phyloP scores from a whole-genome alignment of 2,888 invertebrate species.

The Pheosia gnoma region DNA sequence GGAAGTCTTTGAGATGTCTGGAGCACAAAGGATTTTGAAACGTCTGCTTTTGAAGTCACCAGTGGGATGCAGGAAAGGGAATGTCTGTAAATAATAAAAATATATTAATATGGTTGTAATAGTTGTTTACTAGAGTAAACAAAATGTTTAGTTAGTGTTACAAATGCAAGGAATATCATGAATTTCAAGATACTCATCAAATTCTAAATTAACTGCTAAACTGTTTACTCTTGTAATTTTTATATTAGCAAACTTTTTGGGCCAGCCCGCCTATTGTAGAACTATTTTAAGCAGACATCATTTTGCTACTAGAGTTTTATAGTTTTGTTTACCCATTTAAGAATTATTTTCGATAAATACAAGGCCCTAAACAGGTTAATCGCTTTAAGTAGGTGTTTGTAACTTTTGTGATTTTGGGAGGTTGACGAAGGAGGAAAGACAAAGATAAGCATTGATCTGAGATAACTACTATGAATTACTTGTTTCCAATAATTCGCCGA shows the following conservation, averaged over 20 bases:
- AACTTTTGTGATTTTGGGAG: not conserved
- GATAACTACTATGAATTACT: no score
- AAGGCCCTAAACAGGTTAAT: not conserved
- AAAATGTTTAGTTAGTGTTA: no score
- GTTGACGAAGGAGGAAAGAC: no score
- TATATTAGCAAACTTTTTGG: not conserved
- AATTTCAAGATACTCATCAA: no score
- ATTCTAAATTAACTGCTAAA: no score
- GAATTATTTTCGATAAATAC: not conserved
- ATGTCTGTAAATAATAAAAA: slow-evolving; percentile 18
- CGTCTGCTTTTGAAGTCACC: slow-evolving; percentile 8
- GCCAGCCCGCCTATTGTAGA: not conserved
- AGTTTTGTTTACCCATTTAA: not conserved
- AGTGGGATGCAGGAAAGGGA: slow-evolving; percentile 7
- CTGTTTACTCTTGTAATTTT: no score
- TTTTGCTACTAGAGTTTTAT: not conserved
- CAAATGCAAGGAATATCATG: no score
- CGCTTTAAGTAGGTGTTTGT: not conserved
- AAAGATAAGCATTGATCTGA: no score
- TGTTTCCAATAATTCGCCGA: no score
- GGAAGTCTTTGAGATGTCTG: not conserved
- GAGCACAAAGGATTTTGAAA: not conserved
- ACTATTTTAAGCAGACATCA: not conserved
- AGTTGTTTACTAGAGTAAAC: no score
- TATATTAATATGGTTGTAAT: not conserved